Percentiles rank a stretch among this genome's conserved stretches.
Evolutionary conservation across 1,140 invertebrate species (phyloP).

Genomic region (Cotesia glomerata): DNA sequence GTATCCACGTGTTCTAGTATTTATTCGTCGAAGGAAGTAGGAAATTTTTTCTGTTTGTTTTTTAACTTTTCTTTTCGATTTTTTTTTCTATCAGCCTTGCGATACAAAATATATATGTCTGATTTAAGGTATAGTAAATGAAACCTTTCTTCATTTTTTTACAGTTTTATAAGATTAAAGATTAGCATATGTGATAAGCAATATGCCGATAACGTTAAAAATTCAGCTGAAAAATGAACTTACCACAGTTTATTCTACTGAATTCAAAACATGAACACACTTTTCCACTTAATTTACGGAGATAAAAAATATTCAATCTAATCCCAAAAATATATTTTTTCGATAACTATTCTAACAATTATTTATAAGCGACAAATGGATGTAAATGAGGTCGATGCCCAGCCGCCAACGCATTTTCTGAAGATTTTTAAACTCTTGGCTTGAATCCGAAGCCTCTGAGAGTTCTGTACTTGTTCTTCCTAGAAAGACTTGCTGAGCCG

Average conservation of each 20-base stretch:
- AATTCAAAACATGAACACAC: neutral
- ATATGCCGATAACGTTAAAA: neutral
- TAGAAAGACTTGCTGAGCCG: neutral
- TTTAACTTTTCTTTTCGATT: neutral
- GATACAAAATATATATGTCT: conserved; percentile 1
- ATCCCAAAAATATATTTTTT: neutral
- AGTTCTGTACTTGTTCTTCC: conserved; percentile 19
- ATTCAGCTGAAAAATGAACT: neutral
- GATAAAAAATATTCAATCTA: neutral
- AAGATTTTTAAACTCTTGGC: conserved; percentile 19
- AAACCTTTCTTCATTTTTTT: neutral
- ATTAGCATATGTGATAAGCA: neutral
- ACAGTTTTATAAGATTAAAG: too few relatives aligned
- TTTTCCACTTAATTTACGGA: neutral
- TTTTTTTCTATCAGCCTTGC: conserved; percentile 4
- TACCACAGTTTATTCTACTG: conserved; percentile 13
- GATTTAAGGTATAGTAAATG: neutral
- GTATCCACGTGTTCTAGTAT: conserved; percentile 24
- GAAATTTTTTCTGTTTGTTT: conserved; percentile 16
- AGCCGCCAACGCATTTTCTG: conserved; percentile 27
- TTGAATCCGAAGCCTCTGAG: conserved; percentile 23
- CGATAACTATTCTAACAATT: neutral
- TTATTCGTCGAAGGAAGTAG: conserved; percentile 8
- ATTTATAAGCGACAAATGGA: conserved; percentile 8
- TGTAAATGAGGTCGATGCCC: conserved; percentile 25